Evolutionary conservation across 2,113 vertebrate genomes (phyloP), one percentile per base, ranked within the genome.

Genomic region (Grantiella picta): DNA sequence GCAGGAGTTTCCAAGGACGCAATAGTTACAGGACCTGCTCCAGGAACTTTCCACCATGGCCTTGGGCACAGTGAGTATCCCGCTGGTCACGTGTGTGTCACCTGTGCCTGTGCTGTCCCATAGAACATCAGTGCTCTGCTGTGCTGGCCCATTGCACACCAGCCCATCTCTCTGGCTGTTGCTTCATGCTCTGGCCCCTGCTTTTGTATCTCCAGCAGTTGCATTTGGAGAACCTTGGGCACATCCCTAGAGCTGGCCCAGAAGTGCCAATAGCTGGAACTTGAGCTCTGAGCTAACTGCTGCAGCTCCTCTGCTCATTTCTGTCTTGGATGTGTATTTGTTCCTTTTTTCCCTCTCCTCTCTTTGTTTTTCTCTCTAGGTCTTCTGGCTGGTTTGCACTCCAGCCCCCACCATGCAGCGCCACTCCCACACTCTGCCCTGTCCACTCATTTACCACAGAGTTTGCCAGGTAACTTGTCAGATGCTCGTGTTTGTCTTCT

Each of bases 301-400:
- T 47, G 15, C 86, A 64, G 95, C 88, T 95, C 54, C 80, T 95
- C 80, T 95, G 84, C 91, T 95, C 1, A 1, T 96, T 96, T 85
- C 95, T 56, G 86, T 96, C 97, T 96, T 97, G 85, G 45, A 71
- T 95, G 94, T 96, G 78, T 95, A 94, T 97, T 97, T 97, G 95
- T 98, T 97, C 96, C 88, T 94, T 87, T 94, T 93, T 88, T 76
- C 78, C 92, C 90, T 92, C 88, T 88, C 59, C 82, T 89, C 71
- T 93, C 82, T 85, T 92, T 94, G 86, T 93, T 93, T 95, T 92
- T 95, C 89, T 96, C 94, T 98, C 94, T 97, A 98, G 98, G 98
- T 98, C 97, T 98, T 96, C 97, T 98, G 95, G 98, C 98, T 97
- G 98, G 98, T 92, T 98, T 98, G 97, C 98, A 98, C 89, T 95